These are phyloP conservation scores for Sphinx pinastri DNA, from an alignment of 2,888 invertebrate genomes.

Conservation along the genomic window DNA sequence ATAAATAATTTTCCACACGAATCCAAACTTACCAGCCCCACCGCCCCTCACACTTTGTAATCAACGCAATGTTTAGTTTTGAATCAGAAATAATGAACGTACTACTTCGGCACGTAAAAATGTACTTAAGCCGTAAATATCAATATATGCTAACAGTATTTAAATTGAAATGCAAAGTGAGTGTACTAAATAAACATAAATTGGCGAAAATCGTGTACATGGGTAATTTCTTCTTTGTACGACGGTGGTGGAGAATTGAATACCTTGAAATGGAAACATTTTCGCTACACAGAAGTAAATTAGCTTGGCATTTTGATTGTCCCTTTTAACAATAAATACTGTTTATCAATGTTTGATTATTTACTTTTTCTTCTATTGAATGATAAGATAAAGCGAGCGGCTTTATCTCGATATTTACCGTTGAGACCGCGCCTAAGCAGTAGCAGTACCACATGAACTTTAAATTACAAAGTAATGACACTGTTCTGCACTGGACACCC, in stretches of 20 bases:
- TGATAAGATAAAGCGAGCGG: too few species aligned
- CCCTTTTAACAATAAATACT: too few species aligned
- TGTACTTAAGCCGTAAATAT: constrained; percentile 22
- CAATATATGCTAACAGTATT: constrained; percentile 20
- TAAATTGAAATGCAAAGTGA: constrained; percentile 18
- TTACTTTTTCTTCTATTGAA: too few species aligned
- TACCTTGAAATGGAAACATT: background rate
- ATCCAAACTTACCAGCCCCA: background rate
- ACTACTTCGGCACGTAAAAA: constrained; percentile 8
- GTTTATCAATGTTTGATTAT: too few species aligned
- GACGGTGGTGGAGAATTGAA: background rate
- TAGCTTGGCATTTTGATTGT: background rate
- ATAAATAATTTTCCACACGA: too few species aligned
- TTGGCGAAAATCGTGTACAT: background rate
- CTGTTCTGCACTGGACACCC: too few species aligned
- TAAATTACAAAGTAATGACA: too few species aligned
- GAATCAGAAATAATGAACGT: constrained; percentile 15
- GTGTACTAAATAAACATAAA: constrained; percentile 8
- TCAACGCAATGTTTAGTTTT: constrained; percentile 1
- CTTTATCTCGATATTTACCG: too few species aligned
- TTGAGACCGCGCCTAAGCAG: too few species aligned
- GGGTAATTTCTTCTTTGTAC: background rate
- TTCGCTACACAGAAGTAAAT: background rate
- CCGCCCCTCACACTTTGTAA: background rate
- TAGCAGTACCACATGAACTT: too few species aligned